Evolutionary conservation across 2,113 vertebrate species (phyloP).

Genomic region (Acinonyx jubatus): DNA sequence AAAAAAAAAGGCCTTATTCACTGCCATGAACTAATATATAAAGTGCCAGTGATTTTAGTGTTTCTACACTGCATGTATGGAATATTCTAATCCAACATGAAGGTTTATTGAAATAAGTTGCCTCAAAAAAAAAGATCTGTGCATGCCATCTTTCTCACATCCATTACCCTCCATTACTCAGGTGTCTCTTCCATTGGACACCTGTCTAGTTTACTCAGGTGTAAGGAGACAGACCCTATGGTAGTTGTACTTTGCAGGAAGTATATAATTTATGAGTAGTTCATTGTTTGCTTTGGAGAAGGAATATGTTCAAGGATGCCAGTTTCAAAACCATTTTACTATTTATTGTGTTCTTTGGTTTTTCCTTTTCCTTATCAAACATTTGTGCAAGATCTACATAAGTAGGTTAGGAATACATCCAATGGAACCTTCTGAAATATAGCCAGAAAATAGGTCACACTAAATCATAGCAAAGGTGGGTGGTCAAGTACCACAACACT

Average conservation of each 20-base stretch:
- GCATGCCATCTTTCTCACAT: neutral
- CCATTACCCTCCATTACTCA: neutral
- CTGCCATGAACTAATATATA: neutral
- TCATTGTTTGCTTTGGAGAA: neutral
- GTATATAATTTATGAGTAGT: neutral
- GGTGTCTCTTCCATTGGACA: neutral
- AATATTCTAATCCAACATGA: neutral
- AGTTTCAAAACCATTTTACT: slow-evolving; percentile 2
- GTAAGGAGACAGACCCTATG: neutral
- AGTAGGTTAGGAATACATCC: neutral
- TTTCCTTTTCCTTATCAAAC: neutral
- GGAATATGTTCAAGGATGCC: neutral
- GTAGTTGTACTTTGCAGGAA: neutral
- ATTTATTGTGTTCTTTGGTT: neutral
- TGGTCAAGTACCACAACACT: neutral
- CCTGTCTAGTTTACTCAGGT: neutral
- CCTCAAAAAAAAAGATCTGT: neutral
- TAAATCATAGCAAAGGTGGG: neutral
- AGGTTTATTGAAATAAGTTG: neutral
- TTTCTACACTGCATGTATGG: neutral
- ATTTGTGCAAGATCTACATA: neutral
- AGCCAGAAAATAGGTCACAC: neutral
- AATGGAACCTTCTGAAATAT: neutral
- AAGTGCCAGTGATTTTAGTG: neutral
- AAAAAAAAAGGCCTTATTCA: neutral